Evolutionary conservation across 2,797 vertebrate species (phyloP), one percentile per base, ranked within the genome.

Genomic region (Threskiornis aethiopicus): DNA sequence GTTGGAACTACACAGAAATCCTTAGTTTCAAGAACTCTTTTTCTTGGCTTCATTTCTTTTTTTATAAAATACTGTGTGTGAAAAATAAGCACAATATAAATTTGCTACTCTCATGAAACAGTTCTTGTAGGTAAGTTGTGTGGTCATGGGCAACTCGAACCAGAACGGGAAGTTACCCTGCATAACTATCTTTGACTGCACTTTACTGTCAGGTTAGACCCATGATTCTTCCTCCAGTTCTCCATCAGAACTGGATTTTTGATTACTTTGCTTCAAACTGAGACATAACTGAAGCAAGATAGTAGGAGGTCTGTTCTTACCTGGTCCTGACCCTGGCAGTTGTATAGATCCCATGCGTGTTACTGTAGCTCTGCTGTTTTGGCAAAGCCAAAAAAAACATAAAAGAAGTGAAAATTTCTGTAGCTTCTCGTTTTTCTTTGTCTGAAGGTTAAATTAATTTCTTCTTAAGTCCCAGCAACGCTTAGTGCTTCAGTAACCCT

Each of bases 261-360:
- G 19, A 78, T 90, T 39, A 13, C 8, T 55, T 57, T 35, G 35
- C 29, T 83, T 93, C 35, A 65, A 29, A 57, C 35, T n/a, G 31
- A 69, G 49, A 25, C 10, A 9, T 9, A 75, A 54, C 41, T 47
- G 21, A 54, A 90, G 13, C 3, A 3, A 42, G 55, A 31, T 31
- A 25, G 33, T 42, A 28, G 61, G 73, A 88, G 14, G n/a, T 89
- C 31, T 79, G 16, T 31, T 82, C 59, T 49, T 65, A 58, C 21
- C 13, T 73, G 51, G 16, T 84, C 46, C 20, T 5, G 2, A 54
- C 22, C 16, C 25, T 57, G 17, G 49, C 13, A 67, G 31, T 78
- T 47, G 37, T 47, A 28, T 22, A 22, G 16, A 16, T 71, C 7
- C 5, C 17, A 0, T 44, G 2, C 3, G 0, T 54, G 14, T 79